Percentiles rank a stretch among this genome's conserved stretches.
Evolutionary conservation across 2,888 invertebrate genomes (phyloP).

Genomic region (Acrocyrtus sp.): DNA sequence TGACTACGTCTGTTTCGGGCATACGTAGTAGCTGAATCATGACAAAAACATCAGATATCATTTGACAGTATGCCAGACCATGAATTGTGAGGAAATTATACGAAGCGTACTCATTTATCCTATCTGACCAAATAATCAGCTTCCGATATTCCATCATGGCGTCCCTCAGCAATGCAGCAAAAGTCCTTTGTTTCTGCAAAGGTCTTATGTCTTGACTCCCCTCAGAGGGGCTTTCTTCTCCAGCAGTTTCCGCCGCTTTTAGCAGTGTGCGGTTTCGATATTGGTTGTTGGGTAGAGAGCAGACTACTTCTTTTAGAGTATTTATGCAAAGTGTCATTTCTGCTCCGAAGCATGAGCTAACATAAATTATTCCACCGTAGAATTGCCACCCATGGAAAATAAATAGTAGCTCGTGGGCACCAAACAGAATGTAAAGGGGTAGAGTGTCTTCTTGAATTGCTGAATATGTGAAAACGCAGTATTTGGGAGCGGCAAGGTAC

Average conservation of each 20-base stretch:
- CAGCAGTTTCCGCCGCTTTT: too few species aligned
- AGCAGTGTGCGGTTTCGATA: too few species aligned
- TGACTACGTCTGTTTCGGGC: constrained; percentile 46
- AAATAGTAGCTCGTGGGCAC: constrained; percentile 44
- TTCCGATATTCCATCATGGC: constrained; percentile 43
- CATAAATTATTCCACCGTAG: constrained; percentile 50
- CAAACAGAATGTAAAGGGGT: constrained; percentile 32
- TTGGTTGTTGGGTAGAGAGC: too few species aligned
- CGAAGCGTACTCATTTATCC: constrained; percentile 42
- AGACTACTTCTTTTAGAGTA: constrained; percentile 13
- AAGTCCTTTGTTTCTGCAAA: too few species aligned
- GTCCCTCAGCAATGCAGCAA: constrained; percentile 8
- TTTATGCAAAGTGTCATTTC: constrained; percentile 37
- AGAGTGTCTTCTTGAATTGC: constrained; percentile 20
- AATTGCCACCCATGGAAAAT: constrained; percentile 52
- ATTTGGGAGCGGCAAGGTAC: constrained; percentile 43
- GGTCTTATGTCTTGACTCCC: too few species aligned
- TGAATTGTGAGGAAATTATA: constrained; percentile 42
- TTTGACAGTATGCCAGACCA: constrained; percentile 44
- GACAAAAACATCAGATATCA: constrained; percentile 49
- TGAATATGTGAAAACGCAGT: constrained; percentile 41
- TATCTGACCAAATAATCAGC: constrained; percentile 31
- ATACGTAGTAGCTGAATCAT: constrained; percentile 48
- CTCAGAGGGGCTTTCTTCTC: too few species aligned
- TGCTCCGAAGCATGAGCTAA: constrained; percentile 47